Evolutionary conservation across 2,113 vertebrate species (phyloP).

Genomic region (Nematolebias whitei): DNA sequence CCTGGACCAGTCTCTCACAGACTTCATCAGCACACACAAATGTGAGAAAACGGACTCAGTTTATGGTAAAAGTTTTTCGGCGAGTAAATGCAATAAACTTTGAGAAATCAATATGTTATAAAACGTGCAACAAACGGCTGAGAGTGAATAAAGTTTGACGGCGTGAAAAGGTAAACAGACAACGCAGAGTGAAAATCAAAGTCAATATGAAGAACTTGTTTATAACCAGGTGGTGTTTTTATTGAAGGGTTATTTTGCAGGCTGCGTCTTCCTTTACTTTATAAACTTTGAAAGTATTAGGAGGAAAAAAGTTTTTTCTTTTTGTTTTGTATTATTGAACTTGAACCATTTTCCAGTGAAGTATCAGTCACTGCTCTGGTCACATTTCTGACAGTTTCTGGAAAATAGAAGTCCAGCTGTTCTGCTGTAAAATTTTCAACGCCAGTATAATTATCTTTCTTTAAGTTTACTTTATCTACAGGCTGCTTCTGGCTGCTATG

Average conservation of each 20-base stretch:
- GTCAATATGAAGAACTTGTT: neutral
- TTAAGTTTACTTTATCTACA: no score
- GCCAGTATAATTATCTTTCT: no score
- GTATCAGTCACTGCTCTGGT: no score
- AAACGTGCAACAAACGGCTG: constrained; percentile 1
- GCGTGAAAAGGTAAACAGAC: constrained; percentile 7
- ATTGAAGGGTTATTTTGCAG: constrained; percentile 1
- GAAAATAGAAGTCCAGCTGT: no score
- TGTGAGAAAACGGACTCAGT: constrained; percentile 1
- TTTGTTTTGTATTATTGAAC: no score
- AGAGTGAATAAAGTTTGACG: constrained; percentile 1
- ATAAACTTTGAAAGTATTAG: no score
- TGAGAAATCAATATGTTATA: constrained; percentile 2
- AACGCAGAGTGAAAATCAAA: constrained; percentile 19
- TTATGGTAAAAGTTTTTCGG: neutral
- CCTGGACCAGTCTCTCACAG: constrained; percentile 88
- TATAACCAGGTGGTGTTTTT: constrained; percentile 17
- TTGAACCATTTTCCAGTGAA: no score
- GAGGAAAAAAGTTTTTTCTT: no score
- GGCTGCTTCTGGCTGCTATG: no score
- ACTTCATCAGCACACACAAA: constrained; percentile 74
- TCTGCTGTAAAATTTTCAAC: no score
- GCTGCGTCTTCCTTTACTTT: neutral
- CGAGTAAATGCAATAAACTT: constrained; percentile 3
- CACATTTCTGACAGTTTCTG: no score